Base-by-base conservation (phyloP, 1,140 invertebrate species). In the Doryteuthis pealeii region DNA sequence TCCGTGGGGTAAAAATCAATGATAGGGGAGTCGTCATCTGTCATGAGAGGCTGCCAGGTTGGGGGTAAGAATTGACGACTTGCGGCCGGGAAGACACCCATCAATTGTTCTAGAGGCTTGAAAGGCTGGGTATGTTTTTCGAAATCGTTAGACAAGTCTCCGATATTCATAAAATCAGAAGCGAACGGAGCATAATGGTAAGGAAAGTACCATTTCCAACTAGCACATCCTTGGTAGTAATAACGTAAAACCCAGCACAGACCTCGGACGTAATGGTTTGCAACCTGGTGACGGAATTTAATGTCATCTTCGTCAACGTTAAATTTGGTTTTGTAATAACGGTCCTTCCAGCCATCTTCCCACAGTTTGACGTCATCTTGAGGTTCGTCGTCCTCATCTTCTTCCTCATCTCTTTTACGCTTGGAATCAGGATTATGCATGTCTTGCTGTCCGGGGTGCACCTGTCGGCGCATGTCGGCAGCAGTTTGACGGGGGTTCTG, bases 111-210 rank as follows among this genome's bases (percentile, higher is more conserved):
- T 80, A 99, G 88, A 2, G 98, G 98, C 76, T 94, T 94, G 87
- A 99, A 99, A 28, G 96, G 96, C 86, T 92, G 89, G 0, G 96
- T 98, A 66, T 92, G 92, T 84, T 91, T 94, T 82, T 96, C 93
- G 89, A 99, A 99, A 82, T 93, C 90, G 0, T 94, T 95, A 65
- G 93, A 92, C 2, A 97, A 88, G 15, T 94, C 92, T 70, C 91
- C 91, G 54, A 99, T 94, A 84, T 98, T 95, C 31, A 96, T 91
- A 88, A 99, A 99, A 90, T 99, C 98, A 2, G 97, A 99, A 5
- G 98, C 98, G 90, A 99, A 99, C n/a, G 98, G 98, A 2, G 98
- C 98, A 91, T 99, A 99, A 89, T 99, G 98, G 87, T 97, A 99
- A 0, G 98, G 98, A 89, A 96, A 99, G 89, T 98, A 99, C 98